phyloP scores from a whole-genome alignment of 2,113 vertebrate genomes.

The Mastomys coucha region DNA sequence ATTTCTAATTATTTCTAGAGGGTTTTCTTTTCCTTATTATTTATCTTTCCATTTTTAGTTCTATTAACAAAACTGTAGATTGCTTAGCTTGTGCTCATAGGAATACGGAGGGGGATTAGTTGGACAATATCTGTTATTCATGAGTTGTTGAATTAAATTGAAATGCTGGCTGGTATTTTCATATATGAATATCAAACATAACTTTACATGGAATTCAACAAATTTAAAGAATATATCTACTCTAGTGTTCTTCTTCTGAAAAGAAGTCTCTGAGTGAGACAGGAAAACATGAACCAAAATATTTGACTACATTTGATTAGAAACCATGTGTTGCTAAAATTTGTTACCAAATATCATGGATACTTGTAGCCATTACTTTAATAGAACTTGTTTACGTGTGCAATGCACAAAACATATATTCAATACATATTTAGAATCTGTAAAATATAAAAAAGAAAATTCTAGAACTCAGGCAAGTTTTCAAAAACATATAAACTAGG shows the following conservation, averaged over 20 bases:
- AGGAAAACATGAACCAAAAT: background rate
- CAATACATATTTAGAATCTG: background rate
- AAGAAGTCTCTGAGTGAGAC: background rate
- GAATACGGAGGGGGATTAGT: background rate
- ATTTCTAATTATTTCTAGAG: background rate
- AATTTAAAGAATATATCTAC: background rate
- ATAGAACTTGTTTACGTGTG: background rate
- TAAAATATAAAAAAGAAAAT: background rate
- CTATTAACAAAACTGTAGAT: background rate
- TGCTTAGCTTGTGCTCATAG: background rate
- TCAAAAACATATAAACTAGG: slow-evolving; percentile 37
- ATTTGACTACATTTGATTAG: background rate
- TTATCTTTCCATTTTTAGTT: background rate
- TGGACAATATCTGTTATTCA: background rate
- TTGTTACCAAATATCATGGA: background rate
- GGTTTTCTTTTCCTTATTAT: background rate
- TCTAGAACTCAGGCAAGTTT: background rate
- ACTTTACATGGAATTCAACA: background rate
- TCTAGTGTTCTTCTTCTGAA: background rate
- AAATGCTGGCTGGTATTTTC: background rate
- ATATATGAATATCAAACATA: background rate
- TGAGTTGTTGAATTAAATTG: background rate
- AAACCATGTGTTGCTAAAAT: background rate
- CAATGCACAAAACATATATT: background rate
- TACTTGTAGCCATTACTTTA: background rate